Evolutionary conservation across 2,113 vertebrate genomes (phyloP).

Genomic region (Atractosteus spatula): DNA sequence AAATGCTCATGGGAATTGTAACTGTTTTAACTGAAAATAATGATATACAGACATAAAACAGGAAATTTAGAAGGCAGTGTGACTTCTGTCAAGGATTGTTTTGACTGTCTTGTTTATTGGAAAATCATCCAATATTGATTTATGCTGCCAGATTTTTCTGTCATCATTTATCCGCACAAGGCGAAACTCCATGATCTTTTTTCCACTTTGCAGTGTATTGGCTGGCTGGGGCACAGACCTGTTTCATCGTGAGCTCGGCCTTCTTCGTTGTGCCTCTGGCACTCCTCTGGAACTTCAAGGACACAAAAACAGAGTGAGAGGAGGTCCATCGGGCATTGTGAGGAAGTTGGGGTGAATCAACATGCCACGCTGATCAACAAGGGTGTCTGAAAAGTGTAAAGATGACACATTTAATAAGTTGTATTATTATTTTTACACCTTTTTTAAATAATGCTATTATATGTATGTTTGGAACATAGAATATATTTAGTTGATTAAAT

Average conservation of each 20-base stretch:
- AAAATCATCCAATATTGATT: background rate
- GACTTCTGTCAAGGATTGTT: background rate
- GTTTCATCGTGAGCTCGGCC: conserved; percentile 71
- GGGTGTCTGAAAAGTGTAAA: too few relatives aligned
- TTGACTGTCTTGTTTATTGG: background rate
- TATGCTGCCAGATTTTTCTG: background rate
- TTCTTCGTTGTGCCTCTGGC: conserved; percentile 78
- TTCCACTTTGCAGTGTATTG: conserved; percentile 79
- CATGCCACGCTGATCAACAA: too few relatives aligned
- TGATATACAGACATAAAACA: background rate
- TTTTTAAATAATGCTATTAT: too few relatives aligned
- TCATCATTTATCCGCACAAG: background rate
- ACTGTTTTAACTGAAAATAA: background rate
- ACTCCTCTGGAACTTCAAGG: conserved; percentile 57
- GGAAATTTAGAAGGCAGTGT: background rate
- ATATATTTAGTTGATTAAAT: too few relatives aligned
- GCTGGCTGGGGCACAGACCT: conserved; percentile 80
- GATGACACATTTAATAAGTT: too few relatives aligned
- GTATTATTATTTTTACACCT: too few relatives aligned
- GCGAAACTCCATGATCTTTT: too few relatives aligned
- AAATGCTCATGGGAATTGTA: background rate
- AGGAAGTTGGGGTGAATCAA: too few relatives aligned
- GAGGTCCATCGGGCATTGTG: background rate
- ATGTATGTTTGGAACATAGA: too few relatives aligned
- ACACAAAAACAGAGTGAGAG: conserved; percentile 47